phyloP scores from a whole-genome alignment of 2,797 vertebrate genomes.

The Rhabdophis nuchalis region DNA sequence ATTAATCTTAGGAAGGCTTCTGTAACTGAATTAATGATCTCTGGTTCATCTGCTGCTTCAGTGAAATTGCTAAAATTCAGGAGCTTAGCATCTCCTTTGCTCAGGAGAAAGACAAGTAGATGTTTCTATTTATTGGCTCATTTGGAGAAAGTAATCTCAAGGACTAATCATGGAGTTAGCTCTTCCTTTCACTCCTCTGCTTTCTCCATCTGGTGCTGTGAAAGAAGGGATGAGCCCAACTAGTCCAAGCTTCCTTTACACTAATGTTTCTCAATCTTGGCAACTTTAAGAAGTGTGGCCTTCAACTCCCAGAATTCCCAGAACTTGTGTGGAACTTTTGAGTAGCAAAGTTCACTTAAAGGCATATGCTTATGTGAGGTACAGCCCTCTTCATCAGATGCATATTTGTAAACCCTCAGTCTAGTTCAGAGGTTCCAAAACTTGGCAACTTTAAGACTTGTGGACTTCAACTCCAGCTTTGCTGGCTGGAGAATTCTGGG shows the following conservation, averaged over 20 bases:
- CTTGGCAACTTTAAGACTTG: too few relatives aligned
- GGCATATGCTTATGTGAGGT: not conserved
- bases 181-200: not conserved
- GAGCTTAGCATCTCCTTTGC: not conserved
- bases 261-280: not conserved
- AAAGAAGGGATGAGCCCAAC: not conserved
- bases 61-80: not conserved
- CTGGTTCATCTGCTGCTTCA: not conserved
- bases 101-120: not conserved
- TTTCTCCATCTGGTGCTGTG: not conserved
- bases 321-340: not conserved
- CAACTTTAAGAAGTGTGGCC: not conserved
- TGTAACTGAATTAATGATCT: not conserved
- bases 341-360: not conserved
- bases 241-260: not conserved
- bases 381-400: not conserved
- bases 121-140: not conserved
- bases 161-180: not conserved
- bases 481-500: too few relatives aligned
- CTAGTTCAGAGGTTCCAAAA: too few relatives aligned
- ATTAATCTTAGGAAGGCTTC: not conserved
- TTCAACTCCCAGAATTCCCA: not conserved
- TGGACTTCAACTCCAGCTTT: too few relatives aligned
- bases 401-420: not conserved
- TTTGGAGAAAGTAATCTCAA: not conserved